These are phyloP conservation scores for Phoxinus phoxinus DNA, from an alignment of 2,113 vertebrate species.

Conservation along the genomic window DNA sequence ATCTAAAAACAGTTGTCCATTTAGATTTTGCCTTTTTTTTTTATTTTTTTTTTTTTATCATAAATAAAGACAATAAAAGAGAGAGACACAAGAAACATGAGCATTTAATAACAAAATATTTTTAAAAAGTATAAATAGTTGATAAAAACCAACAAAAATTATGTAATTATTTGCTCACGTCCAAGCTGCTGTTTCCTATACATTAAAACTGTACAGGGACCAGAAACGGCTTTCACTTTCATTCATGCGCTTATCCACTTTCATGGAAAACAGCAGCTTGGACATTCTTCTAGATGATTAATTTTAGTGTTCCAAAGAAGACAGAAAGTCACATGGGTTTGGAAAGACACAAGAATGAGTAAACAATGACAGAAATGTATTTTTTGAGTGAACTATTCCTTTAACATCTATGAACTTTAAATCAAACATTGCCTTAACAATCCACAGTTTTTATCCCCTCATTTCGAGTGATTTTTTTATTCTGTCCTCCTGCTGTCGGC, in stretches of 20 bases:
- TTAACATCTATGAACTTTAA: constrained; percentile 51
- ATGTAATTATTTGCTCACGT: background rate
- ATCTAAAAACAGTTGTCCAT: background rate
- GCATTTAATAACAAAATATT: background rate
- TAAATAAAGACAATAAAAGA: background rate
- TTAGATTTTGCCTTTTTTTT: background rate
- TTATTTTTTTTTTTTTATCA: background rate
- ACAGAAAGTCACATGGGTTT: background rate
- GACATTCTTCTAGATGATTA: background rate
- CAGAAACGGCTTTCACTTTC: background rate
- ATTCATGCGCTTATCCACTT: background rate
- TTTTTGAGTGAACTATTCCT: background rate
- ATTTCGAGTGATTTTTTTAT: constrained; percentile 57
- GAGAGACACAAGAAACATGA: background rate
- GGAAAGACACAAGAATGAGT: background rate
- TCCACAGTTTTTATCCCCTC: constrained; percentile 46
- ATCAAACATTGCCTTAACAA: constrained; percentile 47
- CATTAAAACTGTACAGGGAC: background rate
- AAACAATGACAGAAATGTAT: background rate
- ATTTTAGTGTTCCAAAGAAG: background rate
- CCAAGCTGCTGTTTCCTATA: background rate
- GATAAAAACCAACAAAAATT: background rate
- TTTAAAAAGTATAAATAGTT: background rate
- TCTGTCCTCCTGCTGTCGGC: constrained; percentile 62
- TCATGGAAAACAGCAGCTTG: background rate